Evolutionary conservation across 2,888 invertebrate genomes (phyloP).

Genomic region (Andrena trimmerana): DNA sequence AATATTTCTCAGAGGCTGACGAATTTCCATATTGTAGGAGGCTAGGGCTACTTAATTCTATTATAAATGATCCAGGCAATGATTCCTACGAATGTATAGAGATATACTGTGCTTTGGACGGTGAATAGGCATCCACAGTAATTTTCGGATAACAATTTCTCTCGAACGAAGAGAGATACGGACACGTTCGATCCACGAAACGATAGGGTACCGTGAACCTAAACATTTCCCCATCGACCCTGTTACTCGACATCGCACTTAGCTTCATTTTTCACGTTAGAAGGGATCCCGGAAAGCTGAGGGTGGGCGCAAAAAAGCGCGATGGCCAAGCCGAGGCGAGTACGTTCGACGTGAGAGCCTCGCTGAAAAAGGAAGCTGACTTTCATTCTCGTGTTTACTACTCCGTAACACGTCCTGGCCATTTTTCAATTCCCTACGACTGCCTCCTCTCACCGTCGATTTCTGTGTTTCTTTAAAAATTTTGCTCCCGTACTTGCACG

Average conservation of each 20-base stretch:
- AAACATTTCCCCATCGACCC: constrained; percentile 54
- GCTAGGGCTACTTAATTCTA: too few relatives aligned
- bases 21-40: too few relatives aligned
- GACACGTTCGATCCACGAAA: constrained; percentile 33
- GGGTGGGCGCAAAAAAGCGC: constrained; percentile 45
- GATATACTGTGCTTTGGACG: neutral
- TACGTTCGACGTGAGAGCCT: constrained; percentile 61
- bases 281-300: constrained; percentile 38
- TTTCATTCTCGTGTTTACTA: constrained; percentile 62
- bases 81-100: neutral
- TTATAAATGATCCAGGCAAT: too few relatives aligned
- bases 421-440: constrained; percentile 62
- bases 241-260: constrained; percentile 62
- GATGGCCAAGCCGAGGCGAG: constrained; percentile 47
- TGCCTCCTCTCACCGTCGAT: constrained; percentile 18
- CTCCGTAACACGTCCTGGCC: constrained; percentile 56
- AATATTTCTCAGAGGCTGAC: too few relatives aligned
- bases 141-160: neutral
- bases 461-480: constrained; percentile 32
- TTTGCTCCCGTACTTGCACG: neutral
- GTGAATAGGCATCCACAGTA: constrained; percentile 2
- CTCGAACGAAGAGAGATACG: constrained; percentile 1
- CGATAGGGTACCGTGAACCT: constrained; percentile 37
- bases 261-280: constrained; percentile 65
- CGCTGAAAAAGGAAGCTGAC: constrained; percentile 40